These are phyloP conservation scores for Parnassius smintheus DNA, from an alignment of 2,888 invertebrate species.

Conservation along the genomic window DNA sequence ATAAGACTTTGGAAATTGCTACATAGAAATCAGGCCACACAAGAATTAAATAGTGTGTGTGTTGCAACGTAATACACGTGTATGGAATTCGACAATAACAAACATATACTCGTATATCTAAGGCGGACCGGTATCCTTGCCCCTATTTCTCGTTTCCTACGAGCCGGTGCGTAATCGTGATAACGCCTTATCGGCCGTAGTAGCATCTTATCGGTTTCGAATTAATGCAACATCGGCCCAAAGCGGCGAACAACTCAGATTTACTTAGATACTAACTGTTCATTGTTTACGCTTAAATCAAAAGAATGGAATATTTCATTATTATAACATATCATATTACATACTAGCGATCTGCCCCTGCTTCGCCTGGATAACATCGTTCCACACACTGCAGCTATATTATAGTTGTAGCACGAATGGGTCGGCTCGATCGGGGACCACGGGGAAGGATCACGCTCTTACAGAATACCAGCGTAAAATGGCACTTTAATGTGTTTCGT, in stretches of 20 bases:
- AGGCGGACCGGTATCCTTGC: conserved; percentile 66
- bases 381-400: no score
- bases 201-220: conserved; percentile 65
- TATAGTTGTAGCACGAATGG: no score
- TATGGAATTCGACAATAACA: conserved; percentile 65
- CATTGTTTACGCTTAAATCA: not conserved
- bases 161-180: conserved; percentile 67
- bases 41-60: conserved; percentile 36
- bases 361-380: no score
- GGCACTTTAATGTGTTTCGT: no score
- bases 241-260: conserved; percentile 51
- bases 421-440: no score
- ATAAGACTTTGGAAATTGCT: conserved; percentile 21
- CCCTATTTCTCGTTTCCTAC: conserved; percentile 76
- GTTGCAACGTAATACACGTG: conserved; percentile 69
- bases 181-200: conserved; percentile 56
- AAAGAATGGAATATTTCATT: not conserved
- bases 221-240: conserved; percentile 60
- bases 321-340: no score
- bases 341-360: no score
- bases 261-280: conserved; percentile 20
- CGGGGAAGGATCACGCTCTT: no score
- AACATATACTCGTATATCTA: conserved; percentile 52
- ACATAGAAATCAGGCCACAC: conserved; percentile 34
- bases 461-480: no score